Evolutionary conservation across 92 coral and sea anemone species (phyloP), one percentile per base, ranked within the genome.

Genomic region (Metridium senile): DNA sequence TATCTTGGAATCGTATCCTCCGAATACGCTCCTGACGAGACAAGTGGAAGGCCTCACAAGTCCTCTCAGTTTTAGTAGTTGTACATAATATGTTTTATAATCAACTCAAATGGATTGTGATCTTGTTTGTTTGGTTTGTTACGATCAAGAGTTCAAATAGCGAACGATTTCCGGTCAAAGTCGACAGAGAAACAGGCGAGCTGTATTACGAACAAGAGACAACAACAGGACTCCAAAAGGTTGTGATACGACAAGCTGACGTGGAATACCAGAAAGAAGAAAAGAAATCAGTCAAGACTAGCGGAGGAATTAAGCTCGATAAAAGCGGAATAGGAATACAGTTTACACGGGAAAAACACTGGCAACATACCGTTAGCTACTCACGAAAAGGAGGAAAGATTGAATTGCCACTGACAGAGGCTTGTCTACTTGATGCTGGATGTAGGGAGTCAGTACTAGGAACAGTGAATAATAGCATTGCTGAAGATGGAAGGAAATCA

Each of bases 131-230:
- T 9, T 9, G 16, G 7, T 7, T 61, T 22, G 33, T 21, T 10
- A 2, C 23, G 7, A 10, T 8, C 66, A 1, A 23, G 31, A 23
- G 22, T 23, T 26, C 23, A 4, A 29, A 9, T 16, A 20, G 74
- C 39, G 82, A 76, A 22, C 16, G 33, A 28, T 49, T 19, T 21
- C 82, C 61, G 25, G 83, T 71, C 9, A 33, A 58, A 26, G 1
- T 22, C 26, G 75, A 79, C 70, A 25, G 59, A 58, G 71, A 71
- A 69, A 71, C 70, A 2, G 84, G 71, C 9, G 62, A 31, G 22
- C 34, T 69, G 4, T 79, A 79, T 58, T 19, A 21, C 27, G 83
- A 78, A 33, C 83, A 78, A 62, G 30, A 53, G 57, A 78, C 76
- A 25, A 10, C 76, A n/a, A 53, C 75, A 0, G 82, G 68, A 21